Evolutionary conservation across 2,113 vertebrate genomes (phyloP).

Genomic region (Chamaetylas fuelleborni): DNA sequence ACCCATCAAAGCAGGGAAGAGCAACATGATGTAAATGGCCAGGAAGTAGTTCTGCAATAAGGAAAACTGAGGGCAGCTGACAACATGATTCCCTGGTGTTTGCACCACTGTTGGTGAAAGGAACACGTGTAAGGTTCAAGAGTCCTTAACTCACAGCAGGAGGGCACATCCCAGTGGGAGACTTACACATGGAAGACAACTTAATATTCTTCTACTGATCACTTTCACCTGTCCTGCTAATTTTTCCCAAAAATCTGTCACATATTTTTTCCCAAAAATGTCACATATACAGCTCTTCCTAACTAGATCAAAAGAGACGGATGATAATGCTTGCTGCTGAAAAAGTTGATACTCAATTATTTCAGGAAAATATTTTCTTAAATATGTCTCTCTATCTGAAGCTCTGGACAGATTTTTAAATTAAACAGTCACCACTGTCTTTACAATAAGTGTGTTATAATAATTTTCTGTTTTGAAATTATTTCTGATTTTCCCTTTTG

Average conservation of each 20-base stretch:
- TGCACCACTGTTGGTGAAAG: not conserved
- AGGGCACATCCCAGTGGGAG: not conserved
- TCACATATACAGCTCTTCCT: not conserved
- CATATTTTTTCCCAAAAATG: too few species aligned
- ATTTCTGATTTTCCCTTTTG: not conserved
- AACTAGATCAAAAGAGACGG: not conserved
- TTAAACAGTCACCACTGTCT: not conserved
- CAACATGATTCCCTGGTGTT: accelerated
- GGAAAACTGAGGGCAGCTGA: not conserved
- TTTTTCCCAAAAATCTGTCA: not conserved
- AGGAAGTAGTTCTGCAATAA: not conserved
- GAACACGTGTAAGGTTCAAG: not conserved
- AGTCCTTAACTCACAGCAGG: accelerated
- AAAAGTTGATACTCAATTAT: not conserved
- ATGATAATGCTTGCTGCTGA: not conserved
- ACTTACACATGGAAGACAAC: not conserved
- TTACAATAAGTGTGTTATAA: not conserved
- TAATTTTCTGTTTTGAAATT: not conserved
- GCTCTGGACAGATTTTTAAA: not conserved
- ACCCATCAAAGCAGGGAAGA: not conserved
- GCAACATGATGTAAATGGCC: not conserved
- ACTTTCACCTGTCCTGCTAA: not conserved
- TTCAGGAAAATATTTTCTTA: not conserved
- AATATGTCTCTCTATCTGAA: not conserved
- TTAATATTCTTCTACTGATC: not conserved